These are phyloP conservation scores for Stichopus chloronotus DNA, from an alignment of 35 echinoderm and acorn worm species.

Conservation along the genomic window DNA sequence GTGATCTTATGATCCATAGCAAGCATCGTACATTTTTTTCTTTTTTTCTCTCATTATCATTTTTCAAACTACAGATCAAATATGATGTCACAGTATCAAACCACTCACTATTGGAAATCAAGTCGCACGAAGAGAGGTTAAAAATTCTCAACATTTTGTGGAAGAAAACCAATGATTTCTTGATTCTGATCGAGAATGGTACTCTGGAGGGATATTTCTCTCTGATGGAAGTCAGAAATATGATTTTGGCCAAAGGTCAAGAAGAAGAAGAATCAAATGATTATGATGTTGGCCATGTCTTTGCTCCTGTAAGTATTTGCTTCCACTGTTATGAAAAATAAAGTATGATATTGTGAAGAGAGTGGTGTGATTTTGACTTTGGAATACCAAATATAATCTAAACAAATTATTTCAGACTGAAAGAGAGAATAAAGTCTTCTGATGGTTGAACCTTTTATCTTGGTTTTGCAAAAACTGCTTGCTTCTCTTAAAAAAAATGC, in stretches of 20 bases:
- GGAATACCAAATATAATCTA: too few relatives aligned
- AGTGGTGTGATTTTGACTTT: too few relatives aligned
- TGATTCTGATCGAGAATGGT: slow-evolving; percentile 87
- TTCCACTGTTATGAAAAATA: neutral
- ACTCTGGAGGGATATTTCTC: slow-evolving; percentile 79
- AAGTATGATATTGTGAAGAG: too few relatives aligned
- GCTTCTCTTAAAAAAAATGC: too few relatives aligned
- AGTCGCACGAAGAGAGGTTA: slow-evolving; percentile 70
- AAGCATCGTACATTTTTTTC: too few relatives aligned
- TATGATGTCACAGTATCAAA: slow-evolving; percentile 83
- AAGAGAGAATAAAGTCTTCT: too few relatives aligned
- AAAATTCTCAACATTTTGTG: slow-evolving; percentile 72
- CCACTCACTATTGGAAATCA: slow-evolving; percentile 78
- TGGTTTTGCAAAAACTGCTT: too few relatives aligned
- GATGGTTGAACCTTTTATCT: too few relatives aligned
- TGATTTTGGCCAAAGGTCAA: slow-evolving; percentile 56
- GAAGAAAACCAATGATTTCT: slow-evolving; percentile 81
- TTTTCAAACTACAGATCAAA: slow-evolving; percentile 45
- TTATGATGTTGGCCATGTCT: neutral
- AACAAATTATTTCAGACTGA: too few relatives aligned
- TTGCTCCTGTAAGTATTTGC: slow-evolving; percentile 82
- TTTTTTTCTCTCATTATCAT: too few relatives aligned
- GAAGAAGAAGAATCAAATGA: neutral
- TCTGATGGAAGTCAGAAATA: slow-evolving; percentile 83
- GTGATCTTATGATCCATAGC: too few relatives aligned